Evolutionary conservation across 2,888 invertebrate species (phyloP).

Genomic region (Sinodicranocentrus sp.): DNA sequence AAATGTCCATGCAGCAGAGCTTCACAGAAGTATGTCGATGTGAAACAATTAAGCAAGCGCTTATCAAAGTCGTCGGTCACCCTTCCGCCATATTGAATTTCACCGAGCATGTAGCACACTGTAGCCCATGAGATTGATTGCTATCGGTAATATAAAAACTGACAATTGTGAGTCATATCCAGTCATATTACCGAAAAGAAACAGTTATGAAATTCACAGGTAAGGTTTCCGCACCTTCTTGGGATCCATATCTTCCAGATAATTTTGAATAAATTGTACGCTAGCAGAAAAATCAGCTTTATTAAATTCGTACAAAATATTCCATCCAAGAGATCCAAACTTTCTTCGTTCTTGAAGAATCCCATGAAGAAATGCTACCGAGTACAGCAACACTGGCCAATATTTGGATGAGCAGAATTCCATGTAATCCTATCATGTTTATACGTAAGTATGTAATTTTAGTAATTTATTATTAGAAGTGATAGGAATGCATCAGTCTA

Average conservation of each 20-base stretch:
- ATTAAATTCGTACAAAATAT: slow-evolving; percentile 92
- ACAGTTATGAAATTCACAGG: neutral
- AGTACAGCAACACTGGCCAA: slow-evolving; percentile 96
- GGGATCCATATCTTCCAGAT: slow-evolving; percentile 97
- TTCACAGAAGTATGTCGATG: slow-evolving; percentile 95
- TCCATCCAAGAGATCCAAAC: slow-evolving; percentile 98
- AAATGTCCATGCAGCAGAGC: slow-evolving; percentile 91
- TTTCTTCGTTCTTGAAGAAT: slow-evolving; percentile 97
- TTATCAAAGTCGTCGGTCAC: slow-evolving; percentile 98
- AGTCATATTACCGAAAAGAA: neutral
- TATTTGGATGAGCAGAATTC: slow-evolving; percentile 94
- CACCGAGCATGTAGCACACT: slow-evolving; percentile 97
- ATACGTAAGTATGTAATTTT: neutral
- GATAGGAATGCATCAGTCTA: too few species aligned
- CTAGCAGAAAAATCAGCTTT: slow-evolving; percentile 97
- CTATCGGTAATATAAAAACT: slow-evolving; percentile 45
- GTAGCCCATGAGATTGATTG: slow-evolving; percentile 97
- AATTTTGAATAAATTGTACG: slow-evolving; percentile 97
- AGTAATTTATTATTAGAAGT: too few species aligned
- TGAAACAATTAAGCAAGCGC: slow-evolving; percentile 93
- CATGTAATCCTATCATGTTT: slow-evolving; percentile 85
- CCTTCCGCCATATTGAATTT: slow-evolving; percentile 82
- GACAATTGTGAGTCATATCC: neutral
- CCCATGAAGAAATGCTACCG: slow-evolving; percentile 96
- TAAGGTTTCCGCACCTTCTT: too few species aligned